Conservation (phyloP, 2,113 vertebrate genomes). For the Gopherus evgoodei region DNA sequence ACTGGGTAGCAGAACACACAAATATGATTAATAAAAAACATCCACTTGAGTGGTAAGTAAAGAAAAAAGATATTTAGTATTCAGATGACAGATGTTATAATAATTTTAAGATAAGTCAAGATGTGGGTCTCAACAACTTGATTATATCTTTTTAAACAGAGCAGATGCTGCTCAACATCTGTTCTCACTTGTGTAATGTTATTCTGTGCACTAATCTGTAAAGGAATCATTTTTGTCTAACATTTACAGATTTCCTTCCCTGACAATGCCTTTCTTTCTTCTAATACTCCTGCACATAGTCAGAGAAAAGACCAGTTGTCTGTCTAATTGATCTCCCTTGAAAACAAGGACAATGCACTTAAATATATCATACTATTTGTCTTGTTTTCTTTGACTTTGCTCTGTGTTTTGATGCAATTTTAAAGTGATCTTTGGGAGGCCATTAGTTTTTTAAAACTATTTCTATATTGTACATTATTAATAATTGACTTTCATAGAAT, state of each 20-base stretch:
- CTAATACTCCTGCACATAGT: not conserved
- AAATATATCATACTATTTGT: not conserved
- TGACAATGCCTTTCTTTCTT: slow-evolving; percentile 17
- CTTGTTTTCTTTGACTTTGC: not conserved
- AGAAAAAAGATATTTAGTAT: not conserved
- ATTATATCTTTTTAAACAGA: slow-evolving; percentile 44
- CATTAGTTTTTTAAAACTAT: not conserved
- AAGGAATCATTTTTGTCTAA: not conserved
- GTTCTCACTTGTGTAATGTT: slow-evolving; percentile 26
- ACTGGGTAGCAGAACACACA: not conserved
- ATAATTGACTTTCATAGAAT: not conserved
- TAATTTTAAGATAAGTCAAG: slow-evolving; percentile 34
- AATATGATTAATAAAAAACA: not conserved
- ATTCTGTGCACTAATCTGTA: not conserved
- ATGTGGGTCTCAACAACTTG: slow-evolving; percentile 27
- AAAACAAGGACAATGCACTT: not conserved
- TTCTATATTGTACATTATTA: not conserved
- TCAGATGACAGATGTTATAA: slow-evolving; percentile 6
- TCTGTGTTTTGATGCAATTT: not conserved
- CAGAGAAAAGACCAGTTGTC: not conserved
- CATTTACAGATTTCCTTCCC: not conserved
- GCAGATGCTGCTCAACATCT: slow-evolving; percentile 31
- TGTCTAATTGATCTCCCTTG: not conserved
- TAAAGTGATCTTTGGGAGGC: not conserved
- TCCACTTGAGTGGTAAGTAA: not conserved